These are phyloP conservation scores for Pseudomyrmex gracilis DNA, from an alignment of 1,140 invertebrate species.

Conservation along the genomic window DNA sequence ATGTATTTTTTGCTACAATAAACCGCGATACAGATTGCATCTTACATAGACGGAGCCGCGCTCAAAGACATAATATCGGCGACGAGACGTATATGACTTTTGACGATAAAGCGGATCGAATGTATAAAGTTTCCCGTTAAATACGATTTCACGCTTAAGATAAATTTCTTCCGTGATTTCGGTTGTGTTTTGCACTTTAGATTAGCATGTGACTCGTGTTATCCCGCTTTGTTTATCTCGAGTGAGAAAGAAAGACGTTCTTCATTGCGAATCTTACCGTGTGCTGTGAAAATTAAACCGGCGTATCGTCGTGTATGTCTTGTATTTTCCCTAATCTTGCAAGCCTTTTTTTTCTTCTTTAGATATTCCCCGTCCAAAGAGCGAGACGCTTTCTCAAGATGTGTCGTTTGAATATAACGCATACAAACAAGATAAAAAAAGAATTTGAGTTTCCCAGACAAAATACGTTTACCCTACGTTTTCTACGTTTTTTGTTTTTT, in stretches of 20 bases:
- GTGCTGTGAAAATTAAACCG: conserved; percentile 18
- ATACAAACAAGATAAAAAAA: conserved; percentile 45
- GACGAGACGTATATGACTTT: conserved; percentile 33
- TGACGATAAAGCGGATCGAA: neutral
- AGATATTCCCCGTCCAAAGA: neutral
- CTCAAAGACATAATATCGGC: conserved; percentile 21
- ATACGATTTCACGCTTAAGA: conserved; percentile 8
- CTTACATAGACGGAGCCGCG: neutral
- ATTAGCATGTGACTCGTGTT: neutral
- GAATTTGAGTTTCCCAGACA: conserved; percentile 33
- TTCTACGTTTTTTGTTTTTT: conserved; percentile 11
- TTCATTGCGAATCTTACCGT: conserved; percentile 28
- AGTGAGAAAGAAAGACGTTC: neutral
- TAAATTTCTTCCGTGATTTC: neutral
- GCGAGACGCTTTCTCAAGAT: conserved; percentile 43
- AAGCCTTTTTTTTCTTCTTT: neutral
- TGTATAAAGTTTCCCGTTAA: conserved; percentile 18
- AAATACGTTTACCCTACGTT: conserved; percentile 43
- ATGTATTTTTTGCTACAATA: conserved; percentile 36
- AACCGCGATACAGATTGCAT: conserved; percentile 31
- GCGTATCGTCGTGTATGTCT: neutral
- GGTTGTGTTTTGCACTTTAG: neutral
- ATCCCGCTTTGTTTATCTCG: neutral
- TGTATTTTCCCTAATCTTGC: neutral
- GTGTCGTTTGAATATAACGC: conserved; percentile 43